Percentiles rank a stretch among this genome's conserved stretches.
These are phyloP conservation scores for Escarpia spicata DNA, from an alignment of 2,888 invertebrate species.

Conservation along the genomic window DNA sequence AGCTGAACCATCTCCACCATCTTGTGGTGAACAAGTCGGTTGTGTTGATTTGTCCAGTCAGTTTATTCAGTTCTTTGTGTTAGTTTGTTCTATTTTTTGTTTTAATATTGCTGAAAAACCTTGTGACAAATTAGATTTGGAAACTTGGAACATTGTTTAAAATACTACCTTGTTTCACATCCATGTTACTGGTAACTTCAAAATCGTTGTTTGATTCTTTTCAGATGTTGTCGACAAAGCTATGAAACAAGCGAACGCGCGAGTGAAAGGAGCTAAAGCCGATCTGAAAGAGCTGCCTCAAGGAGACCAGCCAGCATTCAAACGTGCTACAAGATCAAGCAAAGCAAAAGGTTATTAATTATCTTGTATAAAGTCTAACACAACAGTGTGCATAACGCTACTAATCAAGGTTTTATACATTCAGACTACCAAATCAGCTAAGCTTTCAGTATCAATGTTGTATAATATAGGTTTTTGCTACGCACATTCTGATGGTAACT, in stretches of 20 bases:
- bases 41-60: no score
- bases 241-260: neutral
- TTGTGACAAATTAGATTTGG: neutral
- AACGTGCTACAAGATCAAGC: constrained; percentile 4
- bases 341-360: neutral
- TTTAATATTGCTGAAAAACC: neutral
- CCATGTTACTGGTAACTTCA: neutral
- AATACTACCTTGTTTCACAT: neutral
- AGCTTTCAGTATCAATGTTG: no score
- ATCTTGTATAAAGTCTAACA: neutral
- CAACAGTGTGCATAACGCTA: neutral
- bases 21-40: no score
- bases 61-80: neutral
- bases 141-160: neutral
- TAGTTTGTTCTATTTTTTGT: neutral
- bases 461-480: no score
- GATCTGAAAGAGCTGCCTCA: constrained; percentile 12
- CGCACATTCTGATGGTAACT: no score
- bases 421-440: neutral
- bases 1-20: no score
- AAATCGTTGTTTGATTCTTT: neutral
- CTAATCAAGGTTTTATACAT: neutral
- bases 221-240: neutral
- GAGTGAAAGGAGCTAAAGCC: neutral
- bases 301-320: neutral